Base-by-base conservation (phyloP, 2,888 invertebrate genomes). In the Ethmia dodecea region DNA sequence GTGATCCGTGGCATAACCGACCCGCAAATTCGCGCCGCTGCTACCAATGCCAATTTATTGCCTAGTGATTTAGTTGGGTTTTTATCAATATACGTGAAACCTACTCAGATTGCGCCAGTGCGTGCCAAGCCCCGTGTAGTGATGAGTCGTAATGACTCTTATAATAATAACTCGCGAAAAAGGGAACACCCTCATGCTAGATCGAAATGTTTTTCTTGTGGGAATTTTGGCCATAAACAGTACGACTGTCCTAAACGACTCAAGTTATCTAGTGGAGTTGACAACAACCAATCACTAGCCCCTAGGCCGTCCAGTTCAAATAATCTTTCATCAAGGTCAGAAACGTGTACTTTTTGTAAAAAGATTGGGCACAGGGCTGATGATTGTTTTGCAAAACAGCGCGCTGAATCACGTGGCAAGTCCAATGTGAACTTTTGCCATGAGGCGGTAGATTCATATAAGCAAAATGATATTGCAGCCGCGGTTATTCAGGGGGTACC, bases 311-410 rank as follows among this genome's bases (percentile, higher is more conserved):
- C n/a, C n/a, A n/a, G n/a, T n/a, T n/a, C n/a, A n/a, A n/a, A n/a
- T n/a, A n/a, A n/a, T n/a, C n/a, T n/a, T n/a, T n/a, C n/a, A n/a
- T n/a, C n/a, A n/a, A n/a, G n/a, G n/a, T n/a, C n/a, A n/a, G n/a
- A n/a, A n/a, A n/a, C n/a, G n/a, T 49, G 49, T 28, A 25, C 38
- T 1, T 37, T 25, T 32, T 49, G 47, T 28, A 43, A 47, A 28
- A 49, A 44, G 18, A 8, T 14, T 0, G 45, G 49, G 0, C 47
- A 49, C 18, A 18, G 18, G 5, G 25, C 14, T 0, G 42, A 38
- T 0, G 13, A 29, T 5, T 49, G 46, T 26, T 37, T n/a, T 5
- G 13, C 10, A 6, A 41, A 38, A 16, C 16, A n/a, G n/a, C n/a
- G 8, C 13, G 24, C 14, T 10, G 8, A 30, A 9, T 6, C 27